Percentiles rank a stretch among this genome's conserved stretches.
These are phyloP conservation scores for Erebia epiphron DNA, from an alignment of 2,888 invertebrate species.

Conservation along the genomic window DNA sequence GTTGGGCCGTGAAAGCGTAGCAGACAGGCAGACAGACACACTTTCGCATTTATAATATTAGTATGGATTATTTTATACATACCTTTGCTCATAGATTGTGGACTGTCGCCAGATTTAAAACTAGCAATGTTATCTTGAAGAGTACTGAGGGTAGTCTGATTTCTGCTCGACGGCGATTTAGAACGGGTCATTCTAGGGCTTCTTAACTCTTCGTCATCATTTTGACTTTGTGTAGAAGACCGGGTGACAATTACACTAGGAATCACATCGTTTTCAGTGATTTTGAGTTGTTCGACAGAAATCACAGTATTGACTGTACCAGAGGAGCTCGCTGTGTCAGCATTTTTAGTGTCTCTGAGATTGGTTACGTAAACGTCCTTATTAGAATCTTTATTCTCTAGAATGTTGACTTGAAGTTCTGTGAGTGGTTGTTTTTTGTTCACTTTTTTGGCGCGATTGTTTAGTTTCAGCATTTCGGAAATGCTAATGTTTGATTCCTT, in stretches of 20 bases:
- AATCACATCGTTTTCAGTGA: conserved; percentile 44
- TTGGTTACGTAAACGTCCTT: conserved; percentile 53
- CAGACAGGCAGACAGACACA: too few relatives aligned
- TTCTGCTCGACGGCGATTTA: conserved; percentile 68
- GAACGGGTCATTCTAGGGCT: conserved; percentile 51
- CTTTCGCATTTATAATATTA: too few relatives aligned
- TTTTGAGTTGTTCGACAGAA: conserved; percentile 53
- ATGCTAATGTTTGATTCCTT: conserved; percentile 69
- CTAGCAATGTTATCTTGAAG: conserved; percentile 66
- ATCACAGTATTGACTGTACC: conserved; percentile 66
- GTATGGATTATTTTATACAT: background rate
- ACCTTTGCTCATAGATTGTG: conserved; percentile 39
- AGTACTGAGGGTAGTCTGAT: conserved; percentile 67
- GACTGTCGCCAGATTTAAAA: conserved; percentile 66
- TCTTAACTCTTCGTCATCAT: conserved; percentile 38
- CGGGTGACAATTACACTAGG: conserved; percentile 56
- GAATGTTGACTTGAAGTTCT: conserved; percentile 61
- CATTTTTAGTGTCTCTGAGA: conserved; percentile 59
- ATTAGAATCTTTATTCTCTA: conserved; percentile 46
- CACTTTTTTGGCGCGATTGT: conserved; percentile 52
- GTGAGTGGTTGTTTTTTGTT: conserved; percentile 60
- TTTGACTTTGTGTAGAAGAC: conserved; percentile 39
- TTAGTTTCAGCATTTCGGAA: conserved; percentile 62
- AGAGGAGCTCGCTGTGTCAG: conserved; percentile 61
- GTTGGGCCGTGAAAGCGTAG: too few relatives aligned